Conservation (phyloP, 2,888 invertebrate species). For the Oligia latruncula region DNA sequence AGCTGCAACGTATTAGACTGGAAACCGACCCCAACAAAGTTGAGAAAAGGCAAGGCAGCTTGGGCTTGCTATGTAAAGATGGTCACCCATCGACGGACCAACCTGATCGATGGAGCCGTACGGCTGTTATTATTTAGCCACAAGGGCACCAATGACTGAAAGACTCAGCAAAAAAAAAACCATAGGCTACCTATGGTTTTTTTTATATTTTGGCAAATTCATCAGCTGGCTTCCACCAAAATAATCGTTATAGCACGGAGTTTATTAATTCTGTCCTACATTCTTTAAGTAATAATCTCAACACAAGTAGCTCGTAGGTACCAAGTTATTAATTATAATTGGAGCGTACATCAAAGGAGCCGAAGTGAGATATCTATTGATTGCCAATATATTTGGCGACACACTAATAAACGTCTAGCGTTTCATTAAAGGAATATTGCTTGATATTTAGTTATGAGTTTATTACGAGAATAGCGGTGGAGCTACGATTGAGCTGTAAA, state of each 20-base stretch:
- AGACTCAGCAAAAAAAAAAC: neutral
- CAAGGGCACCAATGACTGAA: neutral
- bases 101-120: too few species aligned
- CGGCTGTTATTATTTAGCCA: too few species aligned
- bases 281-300: constrained; percentile 9
- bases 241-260: neutral
- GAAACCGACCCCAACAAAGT: too few species aligned
- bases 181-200: neutral
- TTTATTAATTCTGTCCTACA: neutral
- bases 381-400: constrained; percentile 31
- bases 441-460: constrained; percentile 11
- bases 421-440: neutral
- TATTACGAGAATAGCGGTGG: constrained; percentile 12
- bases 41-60: too few species aligned
- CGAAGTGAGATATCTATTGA: constrained; percentile 21
- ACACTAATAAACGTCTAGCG: constrained; percentile 27
- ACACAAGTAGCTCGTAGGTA: neutral
- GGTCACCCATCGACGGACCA: too few species aligned
- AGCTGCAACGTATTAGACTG: too few species aligned
- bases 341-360: constrained; percentile 20
- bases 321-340: constrained; percentile 9
- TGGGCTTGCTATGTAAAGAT: too few species aligned
- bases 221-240: neutral
- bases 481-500: neutral
- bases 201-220: neutral